A percentile compares a stretch with the other conserved stretches of the same genome.
Conservation (phyloP, 2,888 invertebrate genomes). For the Lottia gigantea region DNA sequence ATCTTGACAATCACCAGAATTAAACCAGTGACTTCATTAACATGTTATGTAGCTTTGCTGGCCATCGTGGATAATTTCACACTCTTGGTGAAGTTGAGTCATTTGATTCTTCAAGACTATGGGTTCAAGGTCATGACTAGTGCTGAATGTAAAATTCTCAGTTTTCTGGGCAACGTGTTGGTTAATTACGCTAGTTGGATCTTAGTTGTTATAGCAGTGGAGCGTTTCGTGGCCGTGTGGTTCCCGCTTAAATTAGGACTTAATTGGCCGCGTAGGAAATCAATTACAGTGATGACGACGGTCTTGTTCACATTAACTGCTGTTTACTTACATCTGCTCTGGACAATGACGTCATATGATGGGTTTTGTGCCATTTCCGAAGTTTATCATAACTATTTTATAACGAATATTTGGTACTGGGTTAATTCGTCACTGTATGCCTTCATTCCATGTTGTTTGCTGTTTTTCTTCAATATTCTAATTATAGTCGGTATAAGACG, state of each 20-base stretch:
- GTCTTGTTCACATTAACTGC: slow-evolving; percentile 15
- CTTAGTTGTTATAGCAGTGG: slow-evolving; percentile 55
- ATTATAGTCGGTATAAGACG: slow-evolving; percentile 41
- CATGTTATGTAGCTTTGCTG: slow-evolving; percentile 46
- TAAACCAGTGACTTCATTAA: slow-evolving; percentile 47
- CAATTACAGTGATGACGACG: slow-evolving; percentile 8
- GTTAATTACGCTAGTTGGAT: slow-evolving; percentile 58
- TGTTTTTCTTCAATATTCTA: slow-evolving; percentile 46
- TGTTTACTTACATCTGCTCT: slow-evolving; percentile 14
- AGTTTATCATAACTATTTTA: slow-evolving; percentile 31
- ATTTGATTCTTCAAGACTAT: slow-evolving; percentile 34
- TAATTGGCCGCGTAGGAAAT: slow-evolving; percentile 4
- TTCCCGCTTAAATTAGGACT: slow-evolving; percentile 44
- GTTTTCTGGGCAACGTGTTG: slow-evolving; percentile 45
- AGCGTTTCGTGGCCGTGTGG: slow-evolving; percentile 58
- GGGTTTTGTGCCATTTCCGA: background rate
- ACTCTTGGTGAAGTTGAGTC: slow-evolving; percentile 43
- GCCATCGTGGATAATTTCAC: slow-evolving; percentile 51
- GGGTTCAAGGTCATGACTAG: slow-evolving; percentile 15
- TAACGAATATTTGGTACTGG: slow-evolving; percentile 51
- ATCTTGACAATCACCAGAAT: slow-evolving; percentile 47
- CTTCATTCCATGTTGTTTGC: slow-evolving; percentile 45
- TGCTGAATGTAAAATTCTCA: slow-evolving; percentile 45
- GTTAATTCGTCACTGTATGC: slow-evolving; percentile 49
- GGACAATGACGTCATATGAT: background rate